Base-by-base conservation (phyloP, 2,888 invertebrate genomes). In the Acholoe squamosa region DNA sequence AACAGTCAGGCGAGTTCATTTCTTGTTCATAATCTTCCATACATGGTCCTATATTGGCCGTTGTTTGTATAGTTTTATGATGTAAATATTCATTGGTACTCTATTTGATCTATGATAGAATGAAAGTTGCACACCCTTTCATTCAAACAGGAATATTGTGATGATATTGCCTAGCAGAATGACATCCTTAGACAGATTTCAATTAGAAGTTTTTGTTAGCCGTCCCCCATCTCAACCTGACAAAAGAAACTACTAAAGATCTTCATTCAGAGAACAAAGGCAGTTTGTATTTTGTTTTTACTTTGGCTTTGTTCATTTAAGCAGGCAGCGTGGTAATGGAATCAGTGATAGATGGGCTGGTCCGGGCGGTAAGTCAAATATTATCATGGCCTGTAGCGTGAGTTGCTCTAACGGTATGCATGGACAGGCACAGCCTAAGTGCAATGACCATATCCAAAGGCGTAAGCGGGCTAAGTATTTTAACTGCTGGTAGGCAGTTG, bases 71-170 rank as follows among this genome's bases (percentile, higher is more conserved):
- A 19, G 43, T n/a, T 10, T 80, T 43, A 34, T 43, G 25, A 80
- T 19, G 33, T 34, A 0, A 80, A 43, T 80, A 80, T 80, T 80
- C 33, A 80, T 16, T 31, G 34, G 43, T 5, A 80, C 80, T 33
- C n/a, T 43, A 76, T 31, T 31, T 31, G 76, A 14, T 28, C 25
- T 25, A 28, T 14, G 31, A 14, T 76, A 25, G 31, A 76, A 28
- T n/a, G 31, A 31, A 25, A 76, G 3, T 76, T 76, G 76, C 5
- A 76, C 1, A 7, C 14, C 7, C 76, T 76, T 76, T 76, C 25
- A 25, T 28, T 76, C 76, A 14, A 76, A 76, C 31, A 76, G 16
- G 76, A 76, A 76, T 76, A 76, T 76, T 76, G 25, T 25, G 31
- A 76, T 61, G n/a, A 7, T 61, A n/a, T n/a, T n/a, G n/a, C n/a